Evolutionary conservation across 2,888 invertebrate genomes (phyloP).

Genomic region (Eulithis testata): DNA sequence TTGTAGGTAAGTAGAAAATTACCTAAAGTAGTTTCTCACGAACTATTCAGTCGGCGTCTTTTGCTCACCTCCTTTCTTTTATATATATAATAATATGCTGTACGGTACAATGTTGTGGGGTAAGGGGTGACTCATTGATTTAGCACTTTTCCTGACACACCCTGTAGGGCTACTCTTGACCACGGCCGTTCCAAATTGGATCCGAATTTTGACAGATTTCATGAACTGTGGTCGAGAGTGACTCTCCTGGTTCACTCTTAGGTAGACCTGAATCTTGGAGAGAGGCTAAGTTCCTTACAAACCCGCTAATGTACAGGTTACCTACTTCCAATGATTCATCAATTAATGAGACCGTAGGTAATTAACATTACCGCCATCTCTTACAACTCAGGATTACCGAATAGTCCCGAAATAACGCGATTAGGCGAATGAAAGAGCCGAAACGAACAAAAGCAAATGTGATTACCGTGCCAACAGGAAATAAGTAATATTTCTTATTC

Average conservation of each 20-base stretch:
- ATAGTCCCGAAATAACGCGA: conserved; percentile 81
- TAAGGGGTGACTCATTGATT: conserved; percentile 21
- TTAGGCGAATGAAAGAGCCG: conserved; percentile 82
- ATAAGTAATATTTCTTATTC: conserved; percentile 80
- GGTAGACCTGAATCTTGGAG: too few species aligned
- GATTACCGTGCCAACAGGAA: conserved; percentile 80
- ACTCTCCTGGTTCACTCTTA: too few species aligned
- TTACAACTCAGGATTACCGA: conserved; percentile 34
- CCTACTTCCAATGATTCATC: too few species aligned
- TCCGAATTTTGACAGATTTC: too few species aligned
- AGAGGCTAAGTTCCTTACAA: too few species aligned
- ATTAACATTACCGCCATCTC: conserved; percentile 39
- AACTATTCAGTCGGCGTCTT: conserved; percentile 38
- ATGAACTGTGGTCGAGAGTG: too few species aligned
- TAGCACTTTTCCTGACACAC: too few species aligned
- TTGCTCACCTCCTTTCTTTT: conserved; percentile 43
- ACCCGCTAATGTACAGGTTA: too few species aligned
- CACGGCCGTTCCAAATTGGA: too few species aligned
- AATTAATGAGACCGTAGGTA: too few species aligned
- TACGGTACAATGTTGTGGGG: conserved; percentile 26
- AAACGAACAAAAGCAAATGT: conserved; percentile 83
- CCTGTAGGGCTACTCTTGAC: too few species aligned
- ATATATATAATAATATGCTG: too few species aligned
- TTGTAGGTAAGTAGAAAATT: conserved; percentile 29
- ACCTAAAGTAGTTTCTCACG: conserved; percentile 39